These are phyloP conservation scores for Eucriotettix oculatus DNA, from an alignment of 2,888 invertebrate species.

Conservation along the genomic window DNA sequence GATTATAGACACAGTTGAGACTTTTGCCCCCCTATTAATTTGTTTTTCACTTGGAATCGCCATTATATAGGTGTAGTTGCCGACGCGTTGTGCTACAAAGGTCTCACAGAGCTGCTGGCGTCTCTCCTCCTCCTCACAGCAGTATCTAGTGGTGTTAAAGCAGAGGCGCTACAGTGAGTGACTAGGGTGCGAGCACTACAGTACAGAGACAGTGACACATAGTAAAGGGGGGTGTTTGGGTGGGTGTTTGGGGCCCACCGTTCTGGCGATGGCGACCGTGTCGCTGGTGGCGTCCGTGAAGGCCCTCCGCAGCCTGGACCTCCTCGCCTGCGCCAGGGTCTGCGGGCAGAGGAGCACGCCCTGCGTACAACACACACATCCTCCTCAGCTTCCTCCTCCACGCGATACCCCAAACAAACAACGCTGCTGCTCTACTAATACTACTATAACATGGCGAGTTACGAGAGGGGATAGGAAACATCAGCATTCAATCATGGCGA, in stretches of 20 bases:
- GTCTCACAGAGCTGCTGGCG: too few relatives aligned
- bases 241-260: slow-evolving; percentile 40
- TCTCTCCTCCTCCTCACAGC: too few relatives aligned
- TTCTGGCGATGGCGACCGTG: slow-evolving; percentile 75
- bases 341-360: slow-evolving; percentile 80
- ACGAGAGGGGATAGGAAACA: too few relatives aligned
- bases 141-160: too few relatives aligned
- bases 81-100: too few relatives aligned
- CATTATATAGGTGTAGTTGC: too few relatives aligned
- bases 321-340: slow-evolving; percentile 76
- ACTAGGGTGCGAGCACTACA: neutral
- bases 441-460: neutral
- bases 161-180: too few relatives aligned
- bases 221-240: neutral
- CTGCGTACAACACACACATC: slow-evolving; percentile 35
- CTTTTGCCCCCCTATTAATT: too few relatives aligned
- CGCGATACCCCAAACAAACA: neutral
- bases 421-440: neutral
- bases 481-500: too few relatives aligned
- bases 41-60: too few relatives aligned
- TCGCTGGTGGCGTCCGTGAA: slow-evolving; percentile 80
- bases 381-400: too few relatives aligned
- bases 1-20: too few relatives aligned
- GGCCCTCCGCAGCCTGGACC: slow-evolving; percentile 70
- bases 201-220: slow-evolving; percentile 1